These are phyloP conservation scores for Lasioglossum malachurum DNA, from an alignment of 2,888 invertebrate genomes.

Conservation along the genomic window DNA sequence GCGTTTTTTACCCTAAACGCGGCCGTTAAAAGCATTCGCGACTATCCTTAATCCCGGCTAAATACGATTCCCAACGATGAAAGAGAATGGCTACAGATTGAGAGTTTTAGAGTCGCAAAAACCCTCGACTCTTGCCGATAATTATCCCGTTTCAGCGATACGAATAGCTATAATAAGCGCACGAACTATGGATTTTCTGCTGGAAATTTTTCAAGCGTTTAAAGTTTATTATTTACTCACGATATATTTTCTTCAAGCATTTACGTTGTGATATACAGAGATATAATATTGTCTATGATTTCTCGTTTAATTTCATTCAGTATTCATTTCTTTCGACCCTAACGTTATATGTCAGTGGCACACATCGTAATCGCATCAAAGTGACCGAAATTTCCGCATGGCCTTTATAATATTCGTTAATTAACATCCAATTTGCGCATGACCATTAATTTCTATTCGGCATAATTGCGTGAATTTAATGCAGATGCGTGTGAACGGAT, in stretches of 20 bases:
- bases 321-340: not conserved
- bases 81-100: constrained; percentile 18
- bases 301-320: not conserved
- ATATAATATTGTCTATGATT: not conserved
- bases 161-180: not conserved
- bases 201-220: not conserved
- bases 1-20: constrained; percentile 16
- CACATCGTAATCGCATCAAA: constrained; percentile 18
- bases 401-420: constrained; percentile 51
- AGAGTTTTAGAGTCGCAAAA: not conserved
- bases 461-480: constrained; percentile 41
- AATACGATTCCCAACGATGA: constrained; percentile 2
- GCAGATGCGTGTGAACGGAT: constrained; percentile 30
- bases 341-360: not conserved
- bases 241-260: not conserved
- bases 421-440: constrained; percentile 28
- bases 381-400: constrained; percentile 28
- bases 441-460: constrained; percentile 17
- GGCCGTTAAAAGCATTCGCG: constrained; percentile 27
- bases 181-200: not conserved
- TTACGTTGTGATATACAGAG: not conserved
- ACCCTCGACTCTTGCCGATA: not conserved
- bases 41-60: constrained; percentile 17
- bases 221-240: not conserved
- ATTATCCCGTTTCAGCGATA: not conserved